Evolutionary conservation across 2,113 vertebrate species (phyloP).

Genomic region (Ursus arctos): DNA sequence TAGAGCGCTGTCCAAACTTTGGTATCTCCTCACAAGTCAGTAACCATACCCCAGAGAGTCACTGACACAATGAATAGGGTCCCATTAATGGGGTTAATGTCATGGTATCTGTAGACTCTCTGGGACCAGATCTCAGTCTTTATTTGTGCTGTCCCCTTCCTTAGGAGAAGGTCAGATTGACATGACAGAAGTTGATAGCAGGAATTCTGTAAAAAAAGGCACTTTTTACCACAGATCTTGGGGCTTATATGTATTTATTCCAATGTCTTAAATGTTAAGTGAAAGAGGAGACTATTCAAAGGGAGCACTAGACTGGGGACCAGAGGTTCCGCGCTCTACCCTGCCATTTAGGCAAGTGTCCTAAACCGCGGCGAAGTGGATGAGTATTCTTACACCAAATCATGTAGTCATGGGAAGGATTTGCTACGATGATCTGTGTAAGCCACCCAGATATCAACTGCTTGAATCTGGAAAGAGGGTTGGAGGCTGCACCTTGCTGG

Average conservation of each 20-base stretch:
- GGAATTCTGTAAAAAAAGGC: neutral
- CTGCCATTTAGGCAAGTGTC: neutral
- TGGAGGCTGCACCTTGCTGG: neutral
- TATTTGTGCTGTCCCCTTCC: neutral
- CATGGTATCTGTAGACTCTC: neutral
- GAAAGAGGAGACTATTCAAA: neutral
- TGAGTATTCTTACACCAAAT: neutral
- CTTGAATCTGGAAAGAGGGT: neutral
- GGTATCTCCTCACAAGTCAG: neutral
- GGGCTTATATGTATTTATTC: neutral
- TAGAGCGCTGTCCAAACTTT: too few relatives aligned
- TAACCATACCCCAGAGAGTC: neutral
- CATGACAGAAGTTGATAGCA: neutral
- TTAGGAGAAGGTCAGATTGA: neutral
- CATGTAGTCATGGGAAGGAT: accelerated
- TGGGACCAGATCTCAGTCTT: neutral
- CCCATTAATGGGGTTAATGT: neutral
- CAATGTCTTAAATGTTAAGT: neutral
- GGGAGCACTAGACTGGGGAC: neutral
- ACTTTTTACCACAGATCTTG: neutral
- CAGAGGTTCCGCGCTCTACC: neutral
- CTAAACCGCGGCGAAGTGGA: neutral
- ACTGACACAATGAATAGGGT: neutral
- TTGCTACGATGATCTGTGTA: accelerated
- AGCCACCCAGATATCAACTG: neutral